Conservation (phyloP, 2,113 vertebrate species). For the Ceyx margarethae region DNA sequence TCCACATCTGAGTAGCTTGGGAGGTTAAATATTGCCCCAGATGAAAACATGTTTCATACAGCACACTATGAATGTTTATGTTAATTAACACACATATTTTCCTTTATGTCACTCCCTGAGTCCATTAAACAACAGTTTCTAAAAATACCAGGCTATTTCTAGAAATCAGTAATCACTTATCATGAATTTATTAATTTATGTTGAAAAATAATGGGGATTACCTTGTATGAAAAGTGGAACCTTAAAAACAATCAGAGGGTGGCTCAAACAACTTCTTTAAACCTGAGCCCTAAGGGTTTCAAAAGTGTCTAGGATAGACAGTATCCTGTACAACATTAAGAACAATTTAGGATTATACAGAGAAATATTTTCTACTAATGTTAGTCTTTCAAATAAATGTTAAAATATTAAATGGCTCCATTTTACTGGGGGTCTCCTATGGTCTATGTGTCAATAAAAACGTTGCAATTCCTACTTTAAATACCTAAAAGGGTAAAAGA, state of each 20-base stretch:
- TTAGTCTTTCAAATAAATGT: background rate
- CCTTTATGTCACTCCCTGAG: background rate
- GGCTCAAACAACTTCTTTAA: background rate
- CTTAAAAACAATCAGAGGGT: background rate
- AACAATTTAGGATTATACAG: background rate
- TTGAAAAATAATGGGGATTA: background rate
- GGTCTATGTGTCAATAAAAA: background rate
- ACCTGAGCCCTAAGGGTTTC: background rate
- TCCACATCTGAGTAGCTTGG: background rate
- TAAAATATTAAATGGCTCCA: background rate
- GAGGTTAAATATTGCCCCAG: background rate
- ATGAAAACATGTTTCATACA: background rate
- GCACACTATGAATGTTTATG: background rate
- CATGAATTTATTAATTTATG: background rate
- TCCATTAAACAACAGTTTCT: background rate
- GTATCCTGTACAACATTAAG: background rate
- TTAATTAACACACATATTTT: background rate
- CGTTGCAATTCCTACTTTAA: background rate
- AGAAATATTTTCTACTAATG: background rate
- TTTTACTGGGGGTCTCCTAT: rapidly evolving
- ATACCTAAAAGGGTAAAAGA: background rate
- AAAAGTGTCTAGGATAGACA: background rate
- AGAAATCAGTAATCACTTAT: background rate
- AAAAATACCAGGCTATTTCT: background rate
- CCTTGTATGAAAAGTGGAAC: background rate